Conservation (phyloP, 2,113 vertebrate species). For the Nannospalax galili region DNA sequence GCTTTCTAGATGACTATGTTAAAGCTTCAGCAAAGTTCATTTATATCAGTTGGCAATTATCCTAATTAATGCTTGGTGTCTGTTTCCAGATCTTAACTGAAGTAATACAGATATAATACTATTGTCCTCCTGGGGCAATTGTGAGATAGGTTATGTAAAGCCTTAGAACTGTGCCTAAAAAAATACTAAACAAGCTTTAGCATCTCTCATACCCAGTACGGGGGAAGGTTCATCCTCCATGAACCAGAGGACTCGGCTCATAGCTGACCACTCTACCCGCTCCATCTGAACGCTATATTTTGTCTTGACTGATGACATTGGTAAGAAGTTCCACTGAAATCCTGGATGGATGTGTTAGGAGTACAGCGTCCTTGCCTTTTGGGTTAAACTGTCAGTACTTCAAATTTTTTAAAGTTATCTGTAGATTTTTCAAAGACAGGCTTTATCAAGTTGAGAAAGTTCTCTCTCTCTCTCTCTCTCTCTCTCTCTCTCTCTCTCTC, state of each 20-base stretch:
- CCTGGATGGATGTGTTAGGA: too few species aligned
- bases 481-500: too few species aligned
- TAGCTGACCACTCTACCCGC: too few species aligned
- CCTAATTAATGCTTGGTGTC: background rate
- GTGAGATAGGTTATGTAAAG: background rate
- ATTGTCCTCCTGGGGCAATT: background rate
- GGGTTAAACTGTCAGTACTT: background rate
- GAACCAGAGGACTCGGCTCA: background rate
- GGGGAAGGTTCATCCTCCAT: too few species aligned
- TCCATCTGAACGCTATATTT: background rate
- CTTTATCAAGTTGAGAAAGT: background rate
- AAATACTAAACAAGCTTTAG: background rate
- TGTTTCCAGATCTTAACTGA: background rate
- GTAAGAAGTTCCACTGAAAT: too few species aligned
- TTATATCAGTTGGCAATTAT: background rate
- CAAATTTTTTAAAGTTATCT: background rate
- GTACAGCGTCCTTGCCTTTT: background rate
- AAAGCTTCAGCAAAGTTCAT: background rate
- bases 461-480: background rate
- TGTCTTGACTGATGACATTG: too few species aligned
- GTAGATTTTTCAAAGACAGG: background rate
- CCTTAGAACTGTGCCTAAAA: background rate
- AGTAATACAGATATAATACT: background rate
- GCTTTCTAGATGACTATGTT: background rate
- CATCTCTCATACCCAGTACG: background rate